A percentile compares a stretch with the other conserved stretches of the same genome.
phyloP scores from a whole-genome alignment of 1,140 invertebrate genomes.

The Magallana angulata region DNA sequence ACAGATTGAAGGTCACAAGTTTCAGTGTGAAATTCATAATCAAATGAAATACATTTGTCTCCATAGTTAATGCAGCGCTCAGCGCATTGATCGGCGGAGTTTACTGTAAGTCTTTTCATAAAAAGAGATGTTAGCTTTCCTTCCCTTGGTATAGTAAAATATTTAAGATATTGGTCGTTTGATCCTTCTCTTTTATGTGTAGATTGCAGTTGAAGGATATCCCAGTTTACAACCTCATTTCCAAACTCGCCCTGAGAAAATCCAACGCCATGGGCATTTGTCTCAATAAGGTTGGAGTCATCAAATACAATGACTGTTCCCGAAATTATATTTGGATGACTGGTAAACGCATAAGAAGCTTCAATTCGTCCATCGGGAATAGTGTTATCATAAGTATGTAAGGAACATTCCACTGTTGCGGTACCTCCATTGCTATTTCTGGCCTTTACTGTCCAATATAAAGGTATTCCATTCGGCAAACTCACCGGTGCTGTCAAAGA shows the following conservation, averaged over 20 bases:
- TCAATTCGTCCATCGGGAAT: conserved; percentile 62
- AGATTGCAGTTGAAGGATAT: conserved; percentile 46
- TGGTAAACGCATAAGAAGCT: conserved; percentile 52
- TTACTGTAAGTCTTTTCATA: conserved; percentile 6
- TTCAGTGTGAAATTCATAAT: conserved; percentile 58
- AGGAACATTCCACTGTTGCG: conserved; percentile 44
- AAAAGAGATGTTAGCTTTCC: conserved; percentile 57
- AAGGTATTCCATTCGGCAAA: conserved; percentile 60
- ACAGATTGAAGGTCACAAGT: conserved; percentile 57
- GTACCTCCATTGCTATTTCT: conserved; percentile 58
- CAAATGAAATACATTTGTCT: conserved; percentile 61
- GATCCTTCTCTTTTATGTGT: conserved; percentile 42
- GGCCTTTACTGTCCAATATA: conserved; percentile 64
- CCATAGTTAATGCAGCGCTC: conserved; percentile 51
- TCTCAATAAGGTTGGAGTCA: conserved; percentile 54
- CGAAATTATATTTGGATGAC: conserved; percentile 59
- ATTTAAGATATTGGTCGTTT: conserved; percentile 39
- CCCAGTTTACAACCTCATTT: conserved; percentile 58
- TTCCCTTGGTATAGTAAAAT: conserved; percentile 55
- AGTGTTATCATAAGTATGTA: conserved; percentile 61
- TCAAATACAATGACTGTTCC: conserved; percentile 60
- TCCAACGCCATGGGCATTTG: conserved; percentile 54
- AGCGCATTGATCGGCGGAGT: conserved; percentile 50
- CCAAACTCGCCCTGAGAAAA: conserved; percentile 55
- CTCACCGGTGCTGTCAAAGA: conserved; percentile 37